Evolutionary conservation across 2,113 vertebrate species (phyloP).

Genomic region (Melanerpes aurifrons): DNA sequence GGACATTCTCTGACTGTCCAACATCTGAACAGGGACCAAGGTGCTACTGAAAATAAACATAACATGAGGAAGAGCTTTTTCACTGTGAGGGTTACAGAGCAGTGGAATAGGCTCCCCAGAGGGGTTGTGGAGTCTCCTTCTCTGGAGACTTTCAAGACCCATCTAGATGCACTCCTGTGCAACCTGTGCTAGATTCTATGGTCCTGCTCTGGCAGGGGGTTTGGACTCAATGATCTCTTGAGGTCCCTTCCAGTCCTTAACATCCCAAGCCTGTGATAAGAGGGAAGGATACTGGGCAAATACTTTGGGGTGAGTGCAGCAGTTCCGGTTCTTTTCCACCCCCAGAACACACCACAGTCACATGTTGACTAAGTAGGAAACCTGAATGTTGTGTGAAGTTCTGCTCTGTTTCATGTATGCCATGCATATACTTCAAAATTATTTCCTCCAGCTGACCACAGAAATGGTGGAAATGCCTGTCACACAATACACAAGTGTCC

Average conservation of each 20-base stretch:
- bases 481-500: neutral
- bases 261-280: too few species aligned
- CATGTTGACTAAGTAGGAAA: neutral
- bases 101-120: too few species aligned
- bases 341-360: neutral
- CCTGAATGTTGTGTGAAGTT: neutral
- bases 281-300: neutral
- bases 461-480: neutral
- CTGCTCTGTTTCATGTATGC: neutral
- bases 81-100: too few species aligned
- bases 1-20: neutral
- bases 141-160: too few species aligned
- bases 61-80: neutral
- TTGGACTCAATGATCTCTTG: too few species aligned
- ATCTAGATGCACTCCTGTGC: too few species aligned
- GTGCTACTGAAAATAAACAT: neutral
- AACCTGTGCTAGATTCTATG: too few species aligned
- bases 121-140: too few species aligned
- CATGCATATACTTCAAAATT: neutral
- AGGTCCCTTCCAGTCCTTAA: too few species aligned
- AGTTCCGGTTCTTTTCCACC: neutral
- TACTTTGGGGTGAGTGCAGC: neutral
- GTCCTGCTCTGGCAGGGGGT: too few species aligned
- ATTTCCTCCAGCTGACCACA: neutral
- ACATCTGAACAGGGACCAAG: neutral